Conservation (phyloP, 2,888 invertebrate species). For the Colostygia pectinataria region DNA sequence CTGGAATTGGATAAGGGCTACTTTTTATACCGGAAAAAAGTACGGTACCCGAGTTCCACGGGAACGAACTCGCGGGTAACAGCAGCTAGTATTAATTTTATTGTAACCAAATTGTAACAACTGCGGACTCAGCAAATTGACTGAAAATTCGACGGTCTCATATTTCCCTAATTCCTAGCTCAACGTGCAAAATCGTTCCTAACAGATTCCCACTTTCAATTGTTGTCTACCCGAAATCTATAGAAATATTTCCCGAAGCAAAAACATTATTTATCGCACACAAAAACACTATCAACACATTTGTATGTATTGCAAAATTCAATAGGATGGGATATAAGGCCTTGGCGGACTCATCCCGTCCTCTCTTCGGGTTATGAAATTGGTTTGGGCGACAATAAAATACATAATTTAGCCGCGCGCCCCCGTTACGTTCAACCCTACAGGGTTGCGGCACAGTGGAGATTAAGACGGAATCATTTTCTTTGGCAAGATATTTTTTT, state of each 20-base stretch:
- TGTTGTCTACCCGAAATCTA: slow-evolving; percentile 28
- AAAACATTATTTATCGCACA: slow-evolving; percentile 44
- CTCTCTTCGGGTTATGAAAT: slow-evolving; percentile 70
- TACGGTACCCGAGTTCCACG: too few relatives aligned
- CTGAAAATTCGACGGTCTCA: too few relatives aligned
- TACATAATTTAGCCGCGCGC: slow-evolving; percentile 68
- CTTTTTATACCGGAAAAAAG: too few relatives aligned
- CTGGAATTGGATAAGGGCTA: too few relatives aligned
- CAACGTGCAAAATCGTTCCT: neutral
- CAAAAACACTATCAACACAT: slow-evolving; percentile 53
- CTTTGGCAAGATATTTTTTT: too few relatives aligned
- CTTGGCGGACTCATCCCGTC: slow-evolving; percentile 53
- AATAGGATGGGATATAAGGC: slow-evolving; percentile 56
- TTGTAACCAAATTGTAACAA: too few relatives aligned
- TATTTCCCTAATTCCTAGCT: neutral
- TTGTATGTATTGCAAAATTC: slow-evolving; percentile 71
- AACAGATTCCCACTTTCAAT: slow-evolving; percentile 26
- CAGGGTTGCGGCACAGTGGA: slow-evolving; percentile 24
- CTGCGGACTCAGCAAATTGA: too few relatives aligned
- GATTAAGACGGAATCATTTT: neutral
- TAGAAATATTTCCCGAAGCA: slow-evolving; percentile 32
- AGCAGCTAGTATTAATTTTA: too few relatives aligned
- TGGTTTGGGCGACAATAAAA: slow-evolving; percentile 71
- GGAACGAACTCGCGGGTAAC: too few relatives aligned
- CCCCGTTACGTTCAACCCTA: slow-evolving; percentile 39